phyloP scores from a whole-genome alignment of 2,797 vertebrate species.

The Tapirus indicus region DNA sequence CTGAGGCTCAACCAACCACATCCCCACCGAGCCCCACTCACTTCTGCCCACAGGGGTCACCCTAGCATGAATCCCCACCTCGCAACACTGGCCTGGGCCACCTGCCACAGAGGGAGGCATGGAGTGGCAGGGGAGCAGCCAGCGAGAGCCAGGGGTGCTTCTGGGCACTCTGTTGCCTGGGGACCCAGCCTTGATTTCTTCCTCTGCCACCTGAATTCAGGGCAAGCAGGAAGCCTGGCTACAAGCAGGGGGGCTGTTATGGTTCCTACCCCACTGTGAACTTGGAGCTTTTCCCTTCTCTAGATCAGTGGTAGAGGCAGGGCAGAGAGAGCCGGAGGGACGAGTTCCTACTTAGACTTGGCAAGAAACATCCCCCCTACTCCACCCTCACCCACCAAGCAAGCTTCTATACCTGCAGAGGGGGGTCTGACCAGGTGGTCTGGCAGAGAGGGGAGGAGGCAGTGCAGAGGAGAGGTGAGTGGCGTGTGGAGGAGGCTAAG shows the following conservation, averaged over 20 bases:
- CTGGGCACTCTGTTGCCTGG: neutral
- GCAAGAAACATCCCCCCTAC: neutral
- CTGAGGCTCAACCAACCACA: neutral
- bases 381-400: neutral
- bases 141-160: neutral
- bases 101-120: neutral
- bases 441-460: neutral
- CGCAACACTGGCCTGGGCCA: neutral
- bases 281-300: neutral
- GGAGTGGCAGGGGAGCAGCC: neutral
- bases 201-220: neutral
- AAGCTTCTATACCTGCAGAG: neutral
- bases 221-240: neutral
- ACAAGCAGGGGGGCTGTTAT: fast-evolving
- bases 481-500: too few species aligned
- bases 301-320: neutral
- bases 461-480: neutral
- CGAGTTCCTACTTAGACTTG: neutral
- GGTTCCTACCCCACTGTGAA: too few species aligned
- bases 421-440: neutral
- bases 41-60: neutral
- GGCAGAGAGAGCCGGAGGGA: neutral
- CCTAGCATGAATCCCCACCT: neutral
- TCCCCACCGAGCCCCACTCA: neutral
- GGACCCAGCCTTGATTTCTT: neutral